Evolutionary conservation across 2,888 invertebrate genomes (phyloP).

Genomic region (Eupithecia vulgata): DNA sequence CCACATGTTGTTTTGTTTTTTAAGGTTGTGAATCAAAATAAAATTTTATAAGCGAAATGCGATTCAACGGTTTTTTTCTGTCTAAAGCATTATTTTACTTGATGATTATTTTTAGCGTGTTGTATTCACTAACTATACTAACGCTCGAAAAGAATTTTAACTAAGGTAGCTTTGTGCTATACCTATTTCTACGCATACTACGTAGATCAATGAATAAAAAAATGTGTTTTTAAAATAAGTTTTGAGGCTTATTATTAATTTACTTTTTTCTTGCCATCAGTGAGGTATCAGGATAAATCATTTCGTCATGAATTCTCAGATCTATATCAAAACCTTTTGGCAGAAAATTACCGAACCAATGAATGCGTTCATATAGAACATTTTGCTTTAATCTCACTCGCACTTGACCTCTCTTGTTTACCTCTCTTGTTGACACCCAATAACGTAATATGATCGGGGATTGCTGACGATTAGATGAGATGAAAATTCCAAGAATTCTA

Average conservation of each 20-base stretch:
- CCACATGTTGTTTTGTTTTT: not conserved
- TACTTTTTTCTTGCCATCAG: not conserved
- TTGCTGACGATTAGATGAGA: not conserved
- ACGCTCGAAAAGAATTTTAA: not conserved
- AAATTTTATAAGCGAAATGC: not conserved
- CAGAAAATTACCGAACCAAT: not conserved
- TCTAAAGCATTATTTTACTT: not conserved
- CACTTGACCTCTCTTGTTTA: not conserved
- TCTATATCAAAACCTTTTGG: not conserved
- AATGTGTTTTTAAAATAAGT: not conserved
- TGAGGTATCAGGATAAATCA: not conserved
- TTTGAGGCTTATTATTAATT: not conserved
- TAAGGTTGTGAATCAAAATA: not conserved
- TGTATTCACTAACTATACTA: not conserved
- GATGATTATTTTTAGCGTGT: not conserved
- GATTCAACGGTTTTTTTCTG: not conserved
- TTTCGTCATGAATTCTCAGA: not conserved
- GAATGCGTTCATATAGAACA: not conserved
- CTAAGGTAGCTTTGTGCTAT: not conserved
- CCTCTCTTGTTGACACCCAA: not conserved
- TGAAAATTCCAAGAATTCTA: conserved; percentile 8
- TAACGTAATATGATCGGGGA: not conserved
- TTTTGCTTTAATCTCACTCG: not conserved
- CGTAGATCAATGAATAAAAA: not conserved
- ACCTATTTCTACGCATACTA: not conserved